Conservation (phyloP, 2,888 invertebrate genomes). For the Parnassius apollo region DNA sequence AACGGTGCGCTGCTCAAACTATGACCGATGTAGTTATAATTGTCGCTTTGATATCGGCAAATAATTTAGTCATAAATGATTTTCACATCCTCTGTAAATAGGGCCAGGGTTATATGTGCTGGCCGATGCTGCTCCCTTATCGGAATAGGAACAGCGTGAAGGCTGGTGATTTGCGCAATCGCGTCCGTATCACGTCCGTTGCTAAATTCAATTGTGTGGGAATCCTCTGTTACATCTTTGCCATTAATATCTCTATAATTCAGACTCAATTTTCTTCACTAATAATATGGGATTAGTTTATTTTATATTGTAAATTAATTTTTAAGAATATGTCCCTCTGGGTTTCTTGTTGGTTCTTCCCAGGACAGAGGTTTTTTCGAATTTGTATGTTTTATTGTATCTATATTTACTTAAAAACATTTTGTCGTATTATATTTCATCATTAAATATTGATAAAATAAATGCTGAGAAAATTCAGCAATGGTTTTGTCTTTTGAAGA, state of each 20-base stretch:
- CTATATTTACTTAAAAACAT: too few relatives aligned
- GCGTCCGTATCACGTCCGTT: slow-evolving; percentile 64
- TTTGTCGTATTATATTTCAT: too few relatives aligned
- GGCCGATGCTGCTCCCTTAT: slow-evolving; percentile 61
- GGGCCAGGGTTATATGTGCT: slow-evolving; percentile 72
- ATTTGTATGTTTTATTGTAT: too few relatives aligned
- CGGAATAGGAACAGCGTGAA: slow-evolving; percentile 70
- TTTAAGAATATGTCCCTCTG: too few relatives aligned
- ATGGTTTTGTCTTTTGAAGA: too few relatives aligned
- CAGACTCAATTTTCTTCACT: neutral
- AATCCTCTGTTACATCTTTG: slow-evolving; percentile 39
- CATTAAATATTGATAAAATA: too few relatives aligned
- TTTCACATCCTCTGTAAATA: slow-evolving; percentile 63
- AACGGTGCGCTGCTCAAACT: neutral
- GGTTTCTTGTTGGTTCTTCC: too few relatives aligned
- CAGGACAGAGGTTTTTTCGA: too few relatives aligned
- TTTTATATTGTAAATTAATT: too few relatives aligned
- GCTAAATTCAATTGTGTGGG: slow-evolving; percentile 64
- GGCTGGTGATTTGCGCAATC: slow-evolving; percentile 77
- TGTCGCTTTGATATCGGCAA: slow-evolving; percentile 27
- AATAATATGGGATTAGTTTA: too few relatives aligned
- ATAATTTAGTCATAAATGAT: slow-evolving; percentile 35
- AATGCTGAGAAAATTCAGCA: too few relatives aligned
- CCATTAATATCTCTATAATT: slow-evolving; percentile 1
- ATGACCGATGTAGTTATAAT: slow-evolving; percentile 18